These are phyloP conservation scores for Hofmannophila pseudospretella DNA, from an alignment of 2,888 invertebrate genomes.

Conservation along the genomic window DNA sequence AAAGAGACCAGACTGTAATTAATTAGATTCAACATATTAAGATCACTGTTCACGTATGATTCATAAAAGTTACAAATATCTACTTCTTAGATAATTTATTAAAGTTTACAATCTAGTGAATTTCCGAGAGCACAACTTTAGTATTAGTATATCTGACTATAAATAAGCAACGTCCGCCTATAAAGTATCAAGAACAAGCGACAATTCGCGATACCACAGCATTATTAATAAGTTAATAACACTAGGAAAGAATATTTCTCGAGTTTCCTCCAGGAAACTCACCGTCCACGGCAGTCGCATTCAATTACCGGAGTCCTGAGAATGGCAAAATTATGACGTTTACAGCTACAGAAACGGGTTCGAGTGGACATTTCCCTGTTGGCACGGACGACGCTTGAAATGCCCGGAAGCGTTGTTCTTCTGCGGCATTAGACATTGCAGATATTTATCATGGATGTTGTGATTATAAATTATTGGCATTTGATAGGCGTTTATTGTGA, in stretches of 20 bases:
- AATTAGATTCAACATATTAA: no score
- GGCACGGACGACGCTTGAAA: constrained; percentile 18
- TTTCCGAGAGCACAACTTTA: no score
- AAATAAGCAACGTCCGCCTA: no score
- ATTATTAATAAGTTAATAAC: neutral
- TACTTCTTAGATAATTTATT: no score
- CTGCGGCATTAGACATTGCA: constrained; percentile 18
- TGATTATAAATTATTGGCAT: neutral
- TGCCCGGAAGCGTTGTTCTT: constrained; percentile 26
- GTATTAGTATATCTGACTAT: no score
- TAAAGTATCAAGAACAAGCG: no score
- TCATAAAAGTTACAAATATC: no score
- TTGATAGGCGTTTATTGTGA: neutral
- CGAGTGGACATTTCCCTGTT: neutral
- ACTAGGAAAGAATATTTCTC: constrained; percentile 21
- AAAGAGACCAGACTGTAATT: no score
- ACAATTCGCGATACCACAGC: no score
- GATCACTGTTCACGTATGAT: no score
- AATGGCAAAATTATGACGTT: neutral
- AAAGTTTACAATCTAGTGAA: no score
- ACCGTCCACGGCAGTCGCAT: constrained; percentile 3
- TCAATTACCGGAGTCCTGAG: neutral
- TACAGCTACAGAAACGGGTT: neutral
- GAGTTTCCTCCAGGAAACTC: constrained; percentile 14
- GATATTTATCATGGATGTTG: constrained; percentile 3